Base-by-base conservation (phyloP, 1,140 invertebrate genomes). In the Eriocheir sinensis region DNA sequence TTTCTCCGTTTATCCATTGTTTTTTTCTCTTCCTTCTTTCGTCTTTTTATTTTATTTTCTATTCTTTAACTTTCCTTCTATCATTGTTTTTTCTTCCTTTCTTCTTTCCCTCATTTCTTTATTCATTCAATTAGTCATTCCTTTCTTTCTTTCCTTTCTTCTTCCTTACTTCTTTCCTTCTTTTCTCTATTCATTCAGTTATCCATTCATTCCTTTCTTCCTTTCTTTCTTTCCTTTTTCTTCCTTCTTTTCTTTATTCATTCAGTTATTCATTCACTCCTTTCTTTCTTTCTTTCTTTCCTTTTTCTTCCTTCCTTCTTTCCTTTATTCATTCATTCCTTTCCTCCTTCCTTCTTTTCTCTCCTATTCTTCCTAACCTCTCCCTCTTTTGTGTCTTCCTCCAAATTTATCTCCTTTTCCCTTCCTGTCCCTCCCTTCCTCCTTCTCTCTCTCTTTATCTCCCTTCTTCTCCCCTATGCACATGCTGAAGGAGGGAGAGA, bases 371-470 rank as follows among this genome's bases (percentile, higher is more conserved):
- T 30, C 30, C n/a, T 2, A 3, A 4, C 3, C 83, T 36, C n/a
- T 86, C 36, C n/a, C 15, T 34, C 3, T 21, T 30, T 86, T 6
- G 30, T 30, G 17, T 34, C 17, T 86, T 38, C 3, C 34, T 86
- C 83, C 38, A 30, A 12, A 30, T 86, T 38, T 32, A 30, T 36
- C 83, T 15, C 0, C 32, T 21, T 30, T 0, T 17, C 17, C 34
- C 30, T 86, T 4, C 2, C 27, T 38, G 27, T 36, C 83, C 12
- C 32, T 9, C 81, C 32, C 88, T n/a, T 53, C 8, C 40, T 8
- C 88, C n/a, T 30, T 89, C 85, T 40, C 88, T 48, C 40, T 89
- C 15, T 53, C 89, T 34, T 38, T 36, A 30, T 34, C 83, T 86
- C 83, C 4, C 83, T 86, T 12, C 53, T 72, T 12, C 12, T 12